Conservation (phyloP, 2,797 vertebrate species). For the Peromyscus aztecus region DNA sequence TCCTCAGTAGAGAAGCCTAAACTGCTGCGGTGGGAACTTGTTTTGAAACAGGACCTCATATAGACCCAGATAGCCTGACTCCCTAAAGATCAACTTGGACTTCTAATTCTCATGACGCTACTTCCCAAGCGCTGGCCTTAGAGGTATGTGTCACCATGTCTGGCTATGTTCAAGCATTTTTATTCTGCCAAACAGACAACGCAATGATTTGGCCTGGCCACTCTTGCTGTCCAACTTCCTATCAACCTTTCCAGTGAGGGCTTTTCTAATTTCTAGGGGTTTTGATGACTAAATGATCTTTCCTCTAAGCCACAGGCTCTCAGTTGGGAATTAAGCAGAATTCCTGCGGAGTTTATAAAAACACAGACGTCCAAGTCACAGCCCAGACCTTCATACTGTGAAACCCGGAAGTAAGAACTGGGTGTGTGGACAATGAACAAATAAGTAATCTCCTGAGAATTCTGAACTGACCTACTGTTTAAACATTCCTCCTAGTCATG, state of each 20-base stretch:
- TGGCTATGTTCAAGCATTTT: neutral
- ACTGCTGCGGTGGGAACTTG: neutral
- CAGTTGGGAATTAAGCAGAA: neutral
- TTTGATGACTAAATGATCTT: neutral
- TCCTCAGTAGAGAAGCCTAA: neutral
- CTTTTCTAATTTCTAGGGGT: neutral
- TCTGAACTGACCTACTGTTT: neutral
- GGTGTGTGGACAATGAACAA: neutral
- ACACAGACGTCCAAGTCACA: neutral
- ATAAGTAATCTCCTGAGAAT: neutral
- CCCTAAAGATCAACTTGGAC: neutral
- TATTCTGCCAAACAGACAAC: neutral
- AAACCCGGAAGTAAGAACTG: neutral
- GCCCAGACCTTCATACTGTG: neutral
- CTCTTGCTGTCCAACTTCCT: neutral
- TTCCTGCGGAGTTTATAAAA: neutral
- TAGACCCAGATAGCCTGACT: neutral
- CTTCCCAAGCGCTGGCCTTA: neutral
- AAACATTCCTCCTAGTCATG: conserved; percentile 11
- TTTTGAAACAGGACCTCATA: neutral
- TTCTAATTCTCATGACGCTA: neutral
- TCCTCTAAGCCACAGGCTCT: conserved; percentile 24
- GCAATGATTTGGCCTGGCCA: neutral
- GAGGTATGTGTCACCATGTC: neutral
- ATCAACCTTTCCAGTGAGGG: neutral